Evolutionary conservation across 2,888 invertebrate species (phyloP).

Genomic region (Vandiemenella viatica): DNA sequence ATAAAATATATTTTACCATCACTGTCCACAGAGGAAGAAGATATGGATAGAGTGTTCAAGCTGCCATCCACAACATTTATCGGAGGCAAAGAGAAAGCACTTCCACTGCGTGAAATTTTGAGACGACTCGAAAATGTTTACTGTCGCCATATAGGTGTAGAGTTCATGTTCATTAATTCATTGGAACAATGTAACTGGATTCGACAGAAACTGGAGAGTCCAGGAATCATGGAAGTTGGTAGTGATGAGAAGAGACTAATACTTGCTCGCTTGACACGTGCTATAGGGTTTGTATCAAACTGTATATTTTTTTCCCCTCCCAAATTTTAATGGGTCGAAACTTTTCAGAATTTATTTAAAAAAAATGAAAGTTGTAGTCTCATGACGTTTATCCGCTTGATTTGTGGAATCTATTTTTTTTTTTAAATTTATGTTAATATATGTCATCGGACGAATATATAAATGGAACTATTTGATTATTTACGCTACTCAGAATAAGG

Average conservation of each 20-base stretch:
- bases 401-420: too few relatives aligned
- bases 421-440: too few relatives aligned
- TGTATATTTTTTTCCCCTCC: too few relatives aligned
- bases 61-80: conserved; percentile 96
- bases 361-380: too few relatives aligned
- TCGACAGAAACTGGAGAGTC: conserved; percentile 83
- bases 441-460: too few relatives aligned
- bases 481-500: too few relatives aligned
- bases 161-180: conserved; percentile 99
- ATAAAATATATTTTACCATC: conserved; percentile 10
- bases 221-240: conserved; percentile 55
- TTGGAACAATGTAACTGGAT: conserved; percentile 99
- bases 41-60: conserved; percentile 93
- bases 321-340: too few relatives aligned
- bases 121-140: conserved; percentile 83
- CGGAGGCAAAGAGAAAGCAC: conserved; percentile 73
- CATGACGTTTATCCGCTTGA: too few relatives aligned
- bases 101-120: conserved; percentile 87
- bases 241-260: conserved; percentile 85
- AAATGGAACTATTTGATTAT: too few relatives aligned
- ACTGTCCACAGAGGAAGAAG: conserved; percentile 63
- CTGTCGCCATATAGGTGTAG: conserved; percentile 94
- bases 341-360: too few relatives aligned
- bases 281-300: conserved; percentile 80
- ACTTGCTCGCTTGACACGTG: conserved; percentile 85